Evolutionary conservation across 1,140 invertebrate genomes (phyloP).

Genomic region (Pemphigus obesinymphae): DNA sequence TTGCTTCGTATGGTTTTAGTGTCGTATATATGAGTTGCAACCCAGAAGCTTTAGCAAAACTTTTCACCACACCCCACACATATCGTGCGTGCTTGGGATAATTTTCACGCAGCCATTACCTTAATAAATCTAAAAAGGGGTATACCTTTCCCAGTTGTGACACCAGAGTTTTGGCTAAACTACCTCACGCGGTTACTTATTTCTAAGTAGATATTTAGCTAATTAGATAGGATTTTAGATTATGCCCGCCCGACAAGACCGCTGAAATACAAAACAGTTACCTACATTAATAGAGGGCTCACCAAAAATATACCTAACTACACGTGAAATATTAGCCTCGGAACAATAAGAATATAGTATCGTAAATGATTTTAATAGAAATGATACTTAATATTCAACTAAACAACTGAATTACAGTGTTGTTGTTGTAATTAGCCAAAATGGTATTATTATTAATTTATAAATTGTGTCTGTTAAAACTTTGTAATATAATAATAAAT

Average conservation of each 20-base stretch:
- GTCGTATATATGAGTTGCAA: neutral
- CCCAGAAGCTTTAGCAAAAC: neutral
- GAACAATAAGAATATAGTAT: neutral
- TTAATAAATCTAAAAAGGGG: constrained; percentile 17
- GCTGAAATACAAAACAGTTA: neutral
- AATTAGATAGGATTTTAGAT: constrained; percentile 3
- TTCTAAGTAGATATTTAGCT: neutral
- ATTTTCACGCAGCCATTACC: neutral
- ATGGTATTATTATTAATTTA: neutral
- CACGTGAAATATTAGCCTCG: neutral
- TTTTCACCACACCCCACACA: neutral
- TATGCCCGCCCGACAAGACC: neutral
- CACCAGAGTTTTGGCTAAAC: neutral
- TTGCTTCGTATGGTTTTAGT: neutral
- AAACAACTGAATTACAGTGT: neutral
- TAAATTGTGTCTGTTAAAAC: neutral
- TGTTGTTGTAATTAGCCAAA: neutral
- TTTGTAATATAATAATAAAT: neutral
- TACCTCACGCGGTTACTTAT: neutral
- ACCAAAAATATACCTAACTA: neutral
- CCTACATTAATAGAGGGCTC: neutral
- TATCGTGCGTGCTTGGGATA: neutral
- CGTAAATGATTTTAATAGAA: neutral
- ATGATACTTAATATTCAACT: neutral
- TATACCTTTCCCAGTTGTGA: neutral